Evolutionary conservation across 2,888 invertebrate genomes (phyloP).

Genomic region (Ischnus inquisitorius): DNA sequence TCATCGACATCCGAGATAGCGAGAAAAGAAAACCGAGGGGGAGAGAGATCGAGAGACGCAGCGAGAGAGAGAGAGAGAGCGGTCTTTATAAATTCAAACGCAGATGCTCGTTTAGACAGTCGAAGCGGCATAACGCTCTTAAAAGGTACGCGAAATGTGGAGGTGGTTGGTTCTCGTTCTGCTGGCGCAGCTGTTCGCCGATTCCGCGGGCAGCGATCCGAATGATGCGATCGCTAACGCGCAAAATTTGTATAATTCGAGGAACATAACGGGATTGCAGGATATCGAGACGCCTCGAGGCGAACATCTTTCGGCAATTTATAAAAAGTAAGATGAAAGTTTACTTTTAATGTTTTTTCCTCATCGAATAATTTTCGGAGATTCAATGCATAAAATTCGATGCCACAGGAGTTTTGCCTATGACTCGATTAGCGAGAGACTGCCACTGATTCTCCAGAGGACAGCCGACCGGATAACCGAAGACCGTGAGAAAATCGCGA

Average conservation of each 20-base stretch:
- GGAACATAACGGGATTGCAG: slow-evolving; percentile 76
- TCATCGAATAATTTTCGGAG: neutral
- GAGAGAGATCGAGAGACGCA: neutral
- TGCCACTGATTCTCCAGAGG: slow-evolving; percentile 95
- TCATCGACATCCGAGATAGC: neutral
- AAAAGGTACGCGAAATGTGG: neutral
- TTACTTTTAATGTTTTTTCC: neutral
- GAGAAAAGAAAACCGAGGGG: neutral
- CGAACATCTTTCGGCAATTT: slow-evolving; percentile 77
- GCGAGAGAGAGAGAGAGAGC: neutral
- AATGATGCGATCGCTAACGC: slow-evolving; percentile 11
- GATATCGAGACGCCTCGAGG: slow-evolving; percentile 79
- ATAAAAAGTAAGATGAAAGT: slow-evolving; percentile 77
- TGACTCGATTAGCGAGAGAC: slow-evolving; percentile 92
- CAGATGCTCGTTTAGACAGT: neutral
- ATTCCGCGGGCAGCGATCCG: slow-evolving; percentile 1
- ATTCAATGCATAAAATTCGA: neutral
- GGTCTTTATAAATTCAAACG: neutral
- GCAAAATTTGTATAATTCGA: slow-evolving; percentile 37
- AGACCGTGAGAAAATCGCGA: slow-evolving; percentile 88
- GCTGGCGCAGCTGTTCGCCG: slow-evolving; percentile 41
- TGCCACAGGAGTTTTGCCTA: slow-evolving; percentile 93
- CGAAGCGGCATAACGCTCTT: neutral
- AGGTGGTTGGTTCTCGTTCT: slow-evolving; percentile 30
- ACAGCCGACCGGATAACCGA: slow-evolving; percentile 92